Base-by-base conservation (phyloP, 2,113 vertebrate species). In the Albula goreensis region DNA sequence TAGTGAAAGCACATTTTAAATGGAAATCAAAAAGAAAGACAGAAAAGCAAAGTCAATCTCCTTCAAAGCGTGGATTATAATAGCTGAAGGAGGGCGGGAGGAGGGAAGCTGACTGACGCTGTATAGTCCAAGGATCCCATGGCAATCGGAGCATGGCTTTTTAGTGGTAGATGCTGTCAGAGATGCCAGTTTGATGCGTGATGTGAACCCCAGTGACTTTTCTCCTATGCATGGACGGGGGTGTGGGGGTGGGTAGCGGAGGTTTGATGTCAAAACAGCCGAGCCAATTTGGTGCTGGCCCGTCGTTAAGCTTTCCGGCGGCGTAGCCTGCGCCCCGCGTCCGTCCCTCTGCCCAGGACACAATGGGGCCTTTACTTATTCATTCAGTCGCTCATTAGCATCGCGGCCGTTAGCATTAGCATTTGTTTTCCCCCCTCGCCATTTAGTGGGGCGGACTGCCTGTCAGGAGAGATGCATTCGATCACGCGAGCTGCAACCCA, bases 91-190 rank as follows among this genome's bases (percentile, higher is more conserved):
- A 74, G 80, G 50, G 85, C 19, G 83, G 82, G 57, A 51, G 52
- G 87, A 25, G 88, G 83, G 79, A 63, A 79, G 80, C 63, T 66
- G 87, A 85, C 87, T 90, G 89, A 90, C 89, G 91, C 83, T 80
- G 86, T 89, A 90, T 83, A 93, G 92, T 89, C 89, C 88, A 89
- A 91, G 91, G 89, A 92, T 91, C 86, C 91, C 85, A 90, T 91
- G 93, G 89, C 93, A 94, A 93, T 93, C 91, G 87, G 91, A 94
- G 91, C 93, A 92, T 91, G 92, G 92, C 92, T 92, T 94, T 94
- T 95, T 92, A 93, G 92, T 85, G 87, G 11, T 83, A 86, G 80
- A 83, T 90, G 88, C 92, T 89, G 93, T 93, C 93, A 92, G 88
- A 91, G 90, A 92, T 89, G 95, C 89, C 93, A 93, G 93, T 92